These are phyloP conservation scores for Mesoclemmys tuberculata DNA, from an alignment of 2,113 vertebrate genomes.

Conservation along the genomic window DNA sequence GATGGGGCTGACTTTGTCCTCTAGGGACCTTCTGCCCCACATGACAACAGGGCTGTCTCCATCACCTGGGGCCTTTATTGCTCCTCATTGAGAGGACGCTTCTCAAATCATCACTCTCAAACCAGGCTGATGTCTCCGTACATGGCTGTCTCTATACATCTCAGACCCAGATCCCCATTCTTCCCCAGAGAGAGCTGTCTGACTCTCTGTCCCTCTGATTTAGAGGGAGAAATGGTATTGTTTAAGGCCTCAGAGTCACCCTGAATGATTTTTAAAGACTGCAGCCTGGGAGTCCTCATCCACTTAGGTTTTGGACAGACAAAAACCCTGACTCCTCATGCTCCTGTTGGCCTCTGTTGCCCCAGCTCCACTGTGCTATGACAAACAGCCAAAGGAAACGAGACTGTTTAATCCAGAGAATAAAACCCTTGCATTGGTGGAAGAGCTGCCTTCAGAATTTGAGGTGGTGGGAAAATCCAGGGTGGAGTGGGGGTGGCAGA, in stretches of 20 bases:
- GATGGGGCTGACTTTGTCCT: neutral
- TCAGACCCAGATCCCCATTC: neutral
- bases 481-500: neutral
- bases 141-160: neutral
- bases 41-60: neutral
- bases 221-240: neutral
- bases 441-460: neutral
- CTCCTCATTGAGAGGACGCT: neutral
- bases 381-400: neutral
- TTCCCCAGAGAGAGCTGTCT: neutral
- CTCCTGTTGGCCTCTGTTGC: conserved; percentile 29
- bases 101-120: neutral
- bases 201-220: neutral
- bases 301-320: neutral
- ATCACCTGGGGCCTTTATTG: neutral
- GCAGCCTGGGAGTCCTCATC: neutral
- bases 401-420: neutral
- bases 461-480: neutral
- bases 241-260: neutral
- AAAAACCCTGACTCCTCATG: neutral
- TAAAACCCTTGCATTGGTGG: neutral
- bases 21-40: neutral
- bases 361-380: conserved; percentile 27
- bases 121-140: neutral
- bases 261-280: neutral